Evolutionary conservation across 2,888 invertebrate species (phyloP), one percentile per base, ranked within the genome.

Genomic region (Euclidia mi): DNA sequence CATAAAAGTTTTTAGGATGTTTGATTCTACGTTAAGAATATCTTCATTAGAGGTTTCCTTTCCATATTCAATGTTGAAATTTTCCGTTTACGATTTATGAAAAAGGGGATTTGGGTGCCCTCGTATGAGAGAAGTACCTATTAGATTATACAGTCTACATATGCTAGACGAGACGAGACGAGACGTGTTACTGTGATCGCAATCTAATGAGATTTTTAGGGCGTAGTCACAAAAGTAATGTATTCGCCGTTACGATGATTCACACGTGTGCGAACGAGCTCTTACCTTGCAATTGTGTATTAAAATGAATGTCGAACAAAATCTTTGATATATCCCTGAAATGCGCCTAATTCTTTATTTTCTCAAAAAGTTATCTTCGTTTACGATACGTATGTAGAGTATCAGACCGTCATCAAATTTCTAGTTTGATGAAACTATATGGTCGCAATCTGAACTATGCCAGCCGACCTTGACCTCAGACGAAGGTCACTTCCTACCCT

Each of bases 71-170:
- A 83, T 79, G 81, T 81, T 69, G 75, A 76, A 81, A 84, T 81
- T 74, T 77, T 57, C 71, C 74, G 70, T 88, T 88, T 88, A 88
- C 85, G 88, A 85, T 79, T 81, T 82, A 83, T 76, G 84, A 87
- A 87, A 87, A 88, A 82, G 76, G 77, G 81, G 80, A 83, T 84
- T 84, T 79, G 61, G 74, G 73, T 71, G 69, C 66, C 72, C 71
- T 79, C 76, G 77, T 78, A 79, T 76, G 80, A 71, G 78, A 79
- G 79, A 85, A 82, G 77, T 73, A 67, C 71, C 82, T 75, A 82
- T 82, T 79, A 80, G 77, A 81, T 82, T 81, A 80, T 82, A 79
- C 76, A 79, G 81, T 75, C 76, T 68, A 76, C 85, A 84, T 87
- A 88, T 86, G 87, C 65, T 75, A 60, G 80, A 67, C 55, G 71